A percentile compares a stretch with the other conserved stretches of the same genome.
Conservation (phyloP, 2,113 vertebrate genomes). For the Prochilodus magdalenae region DNA sequence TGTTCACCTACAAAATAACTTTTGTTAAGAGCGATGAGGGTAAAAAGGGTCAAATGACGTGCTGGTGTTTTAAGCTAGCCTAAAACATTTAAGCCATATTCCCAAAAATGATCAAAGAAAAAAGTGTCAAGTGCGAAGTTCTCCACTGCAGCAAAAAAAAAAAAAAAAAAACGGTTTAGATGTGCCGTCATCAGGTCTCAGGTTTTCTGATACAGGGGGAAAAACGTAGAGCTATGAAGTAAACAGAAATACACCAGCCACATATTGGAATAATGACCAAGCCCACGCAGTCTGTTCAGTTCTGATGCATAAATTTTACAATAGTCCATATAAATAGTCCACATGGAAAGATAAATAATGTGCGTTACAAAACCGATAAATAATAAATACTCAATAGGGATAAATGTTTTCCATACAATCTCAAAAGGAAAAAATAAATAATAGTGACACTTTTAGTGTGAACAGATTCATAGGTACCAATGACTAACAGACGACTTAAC, state of each 20-base stretch:
- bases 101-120: conserved; percentile 53
- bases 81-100: conserved; percentile 71
- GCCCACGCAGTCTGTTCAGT: conserved; percentile 82
- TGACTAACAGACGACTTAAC: conserved; percentile 62
- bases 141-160: conserved; percentile 86
- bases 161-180: conserved; percentile 45
- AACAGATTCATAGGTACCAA: conserved; percentile 70
- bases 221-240: background rate
- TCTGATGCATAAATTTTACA: conserved; percentile 85
- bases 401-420: conserved; percentile 82
- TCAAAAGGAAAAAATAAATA: conserved; percentile 88
- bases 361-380: conserved; percentile 94
- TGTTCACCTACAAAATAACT: conserved; percentile 73
- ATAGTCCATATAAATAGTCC: conserved; percentile 91
- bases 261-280: conserved; percentile 79
- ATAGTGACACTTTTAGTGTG: conserved; percentile 76
- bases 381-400: conserved; percentile 94
- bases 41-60: conserved; percentile 76
- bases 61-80: conserved; percentile 70
- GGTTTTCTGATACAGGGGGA: background rate
- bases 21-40: conserved; percentile 70
- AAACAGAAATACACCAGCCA: conserved; percentile 79
- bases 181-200: background rate
- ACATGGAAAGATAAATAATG: conserved; percentile 98
- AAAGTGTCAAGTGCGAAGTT: conserved; percentile 69